phyloP scores from a whole-genome alignment of 2,113 vertebrate genomes.

The Nipponia nippon region DNA sequence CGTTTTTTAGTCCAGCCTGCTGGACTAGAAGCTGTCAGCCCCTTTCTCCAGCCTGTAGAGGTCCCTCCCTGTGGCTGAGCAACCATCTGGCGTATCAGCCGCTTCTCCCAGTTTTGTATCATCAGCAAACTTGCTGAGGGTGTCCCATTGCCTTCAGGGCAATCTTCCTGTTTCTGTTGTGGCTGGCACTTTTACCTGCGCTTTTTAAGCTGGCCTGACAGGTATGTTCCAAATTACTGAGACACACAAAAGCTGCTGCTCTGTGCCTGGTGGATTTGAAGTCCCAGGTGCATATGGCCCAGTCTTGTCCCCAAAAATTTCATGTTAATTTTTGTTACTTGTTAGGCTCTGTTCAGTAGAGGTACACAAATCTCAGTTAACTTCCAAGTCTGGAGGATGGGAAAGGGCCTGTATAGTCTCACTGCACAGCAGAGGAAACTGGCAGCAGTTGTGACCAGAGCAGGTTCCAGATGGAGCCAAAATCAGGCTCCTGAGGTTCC shows the following conservation, averaged over 20 bases:
- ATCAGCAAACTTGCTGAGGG: neutral
- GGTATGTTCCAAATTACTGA: neutral
- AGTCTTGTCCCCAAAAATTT: neutral
- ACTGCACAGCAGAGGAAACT: neutral
- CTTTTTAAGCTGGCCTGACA: neutral
- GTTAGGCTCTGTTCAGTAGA: neutral
- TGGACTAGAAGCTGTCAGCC: neutral
- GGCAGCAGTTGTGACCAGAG: neutral
- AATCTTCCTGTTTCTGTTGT: neutral
- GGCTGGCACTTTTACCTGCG: neutral
- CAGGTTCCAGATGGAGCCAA: neutral
- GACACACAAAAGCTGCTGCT: neutral
- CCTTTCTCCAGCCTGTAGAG: neutral
- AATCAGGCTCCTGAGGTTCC: neutral
- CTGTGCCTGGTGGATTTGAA: neutral
- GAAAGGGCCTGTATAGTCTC: neutral
- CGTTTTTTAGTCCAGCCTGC: neutral
- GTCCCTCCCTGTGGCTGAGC: neutral
- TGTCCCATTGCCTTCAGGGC: neutral
- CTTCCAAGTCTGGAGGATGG: neutral
- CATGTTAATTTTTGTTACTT: neutral
- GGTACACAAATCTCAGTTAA: neutral
- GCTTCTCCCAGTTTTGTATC: neutral
- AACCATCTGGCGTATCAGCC: neutral
- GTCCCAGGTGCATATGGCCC: neutral